Conservation (phyloP, 2,888 invertebrate genomes). For the Eudemis profundana region DNA sequence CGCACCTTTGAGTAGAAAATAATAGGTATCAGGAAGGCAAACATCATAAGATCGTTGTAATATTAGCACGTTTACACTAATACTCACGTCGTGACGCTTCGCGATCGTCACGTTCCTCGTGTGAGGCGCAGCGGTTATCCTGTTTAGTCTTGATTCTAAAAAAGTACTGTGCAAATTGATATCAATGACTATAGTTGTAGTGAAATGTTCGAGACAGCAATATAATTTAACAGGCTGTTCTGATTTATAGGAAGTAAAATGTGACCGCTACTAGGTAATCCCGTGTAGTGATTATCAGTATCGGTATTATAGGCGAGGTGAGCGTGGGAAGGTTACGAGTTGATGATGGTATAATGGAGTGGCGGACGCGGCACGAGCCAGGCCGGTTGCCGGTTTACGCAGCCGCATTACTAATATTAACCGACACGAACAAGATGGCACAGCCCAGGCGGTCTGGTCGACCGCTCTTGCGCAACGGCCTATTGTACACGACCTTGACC, state of each 20-base stretch:
- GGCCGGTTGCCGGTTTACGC: conserved; percentile 4
- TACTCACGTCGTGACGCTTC: conserved; percentile 64
- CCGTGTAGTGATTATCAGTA: conserved; percentile 10
- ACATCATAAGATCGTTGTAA: conserved; percentile 49
- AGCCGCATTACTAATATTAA: conserved; percentile 45
- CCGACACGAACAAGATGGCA: conserved; percentile 57
- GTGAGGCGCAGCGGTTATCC: conserved; percentile 48
- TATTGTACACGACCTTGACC: conserved; percentile 77
- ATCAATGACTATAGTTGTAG: conserved; percentile 42
- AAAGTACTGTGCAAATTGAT: conserved; percentile 56
- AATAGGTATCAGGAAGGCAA: conserved; percentile 38
- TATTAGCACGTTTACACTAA: conserved; percentile 65
- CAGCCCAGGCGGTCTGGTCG: conserved; percentile 47
- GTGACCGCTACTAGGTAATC: background rate
- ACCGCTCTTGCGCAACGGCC: conserved; percentile 70
- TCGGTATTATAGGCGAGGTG: conserved; percentile 14
- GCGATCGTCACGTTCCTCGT: conserved; percentile 74
- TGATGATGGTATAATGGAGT: conserved; percentile 4
- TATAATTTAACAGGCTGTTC: background rate
- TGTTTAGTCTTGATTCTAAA: conserved; percentile 47
- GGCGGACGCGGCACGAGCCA: background rate
- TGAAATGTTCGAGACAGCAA: background rate
- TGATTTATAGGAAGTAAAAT: conserved; percentile 11
- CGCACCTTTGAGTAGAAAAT: conserved; percentile 19
- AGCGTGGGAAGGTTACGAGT: background rate